Conservation (phyloP, 2,113 vertebrate species). For the Scopus umbretta region DNA sequence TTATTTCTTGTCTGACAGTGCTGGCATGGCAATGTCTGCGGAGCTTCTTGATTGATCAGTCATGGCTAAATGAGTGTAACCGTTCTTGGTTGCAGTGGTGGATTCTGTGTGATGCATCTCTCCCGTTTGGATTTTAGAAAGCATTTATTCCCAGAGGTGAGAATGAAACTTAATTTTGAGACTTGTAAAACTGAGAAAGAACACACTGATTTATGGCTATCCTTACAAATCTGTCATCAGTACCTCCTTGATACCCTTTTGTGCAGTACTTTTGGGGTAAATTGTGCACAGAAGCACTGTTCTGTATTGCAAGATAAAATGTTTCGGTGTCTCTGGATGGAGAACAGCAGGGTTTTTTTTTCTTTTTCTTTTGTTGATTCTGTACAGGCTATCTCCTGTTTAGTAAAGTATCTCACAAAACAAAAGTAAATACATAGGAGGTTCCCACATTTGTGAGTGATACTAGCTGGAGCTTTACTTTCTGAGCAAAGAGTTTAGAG, state of each 20-base stretch:
- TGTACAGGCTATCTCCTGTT: not conserved
- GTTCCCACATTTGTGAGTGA: not conserved
- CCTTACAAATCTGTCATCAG: not conserved
- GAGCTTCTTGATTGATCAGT: not conserved
- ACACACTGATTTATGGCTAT: not conserved
- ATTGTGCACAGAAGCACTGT: not conserved
- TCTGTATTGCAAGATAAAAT: not conserved
- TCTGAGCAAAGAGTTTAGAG: not conserved
- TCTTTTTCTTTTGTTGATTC: not conserved
- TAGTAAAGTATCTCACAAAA: not conserved
- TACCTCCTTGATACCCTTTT: not conserved
- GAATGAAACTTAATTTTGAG: not conserved
- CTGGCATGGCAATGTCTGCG: not conserved
- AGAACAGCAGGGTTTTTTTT: not conserved
- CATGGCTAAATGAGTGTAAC: not conserved
- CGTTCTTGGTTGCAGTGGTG: fast-evolving
- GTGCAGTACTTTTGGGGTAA: not conserved
- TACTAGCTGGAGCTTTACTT: not conserved
- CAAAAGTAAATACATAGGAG: not conserved
- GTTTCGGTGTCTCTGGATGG: not conserved
- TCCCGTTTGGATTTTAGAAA: not conserved
- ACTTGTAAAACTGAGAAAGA: not conserved
- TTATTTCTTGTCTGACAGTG: not conserved
- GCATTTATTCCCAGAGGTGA: not conserved
- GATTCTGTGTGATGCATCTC: not conserved